Evolutionary conservation across 2,113 vertebrate species (phyloP), one percentile per base, ranked within the genome.

Genomic region (Paradoxurus hermaphroditus): DNA sequence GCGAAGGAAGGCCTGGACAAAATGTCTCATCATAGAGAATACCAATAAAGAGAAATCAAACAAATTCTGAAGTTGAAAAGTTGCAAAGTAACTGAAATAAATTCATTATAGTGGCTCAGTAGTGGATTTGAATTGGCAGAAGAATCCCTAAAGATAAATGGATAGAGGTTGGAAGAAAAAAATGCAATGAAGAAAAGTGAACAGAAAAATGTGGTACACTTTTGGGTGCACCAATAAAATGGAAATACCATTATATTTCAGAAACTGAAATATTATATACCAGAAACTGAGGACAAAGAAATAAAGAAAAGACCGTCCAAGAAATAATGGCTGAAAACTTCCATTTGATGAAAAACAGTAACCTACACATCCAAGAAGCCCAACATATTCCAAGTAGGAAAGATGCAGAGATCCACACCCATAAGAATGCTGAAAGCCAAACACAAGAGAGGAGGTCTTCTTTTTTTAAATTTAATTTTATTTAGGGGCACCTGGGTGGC

Each of bases 41-140:
- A 94, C 62, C 14, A 90, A 83, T 49, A 62, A 72, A 92, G 72
- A 96, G 13, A 51, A 91, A 25, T 78, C 21, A 87, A 94, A 81
- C 23, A 87, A 94, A 73, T 94, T 82, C 44, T 86, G 29, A 27
- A 89, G 23, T 77, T 96, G 46, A 88, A 90, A 79, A 85, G 62
- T 49, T 59, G 21, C 21, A 92, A 15, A 59, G 6, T 62, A 79
- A 90, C 27, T 53, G 36, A 53, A 90, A 65, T 44, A 7, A 77
- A 68, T 56, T 21, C 14, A 31, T 21, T 70, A 93, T 8, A 70
- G 51, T 82, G 56, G 36, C 31, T 91, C 63, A 72, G 39, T 5
- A 86, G 31, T 70, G 1, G 2, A 67, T 73, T 59, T 96, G 65
- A 67, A 93, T 27, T 85, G 39, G 49, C 7, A 68, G 56, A 91